Evolutionary conservation across 2,888 invertebrate species (phyloP).

Genomic region (Ophion slaviceki): DNA sequence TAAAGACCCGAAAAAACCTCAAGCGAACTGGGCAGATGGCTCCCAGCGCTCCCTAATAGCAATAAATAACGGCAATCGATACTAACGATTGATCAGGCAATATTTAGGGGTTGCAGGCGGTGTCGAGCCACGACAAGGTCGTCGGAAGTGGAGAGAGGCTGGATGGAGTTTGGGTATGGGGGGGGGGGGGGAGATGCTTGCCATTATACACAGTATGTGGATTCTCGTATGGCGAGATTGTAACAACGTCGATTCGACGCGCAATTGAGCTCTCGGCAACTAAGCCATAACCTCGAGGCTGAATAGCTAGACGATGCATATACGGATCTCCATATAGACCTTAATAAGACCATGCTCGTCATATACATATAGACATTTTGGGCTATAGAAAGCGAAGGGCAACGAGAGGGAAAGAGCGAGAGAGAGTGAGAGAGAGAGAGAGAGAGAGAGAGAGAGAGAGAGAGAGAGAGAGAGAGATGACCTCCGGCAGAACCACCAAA

Average conservation of each 20-base stretch:
- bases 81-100: slow-evolving; percentile 12
- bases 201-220: slow-evolving; percentile 47
- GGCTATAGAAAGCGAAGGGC: slow-evolving; percentile 7
- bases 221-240: slow-evolving; percentile 66
- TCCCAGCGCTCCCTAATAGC: not conserved
- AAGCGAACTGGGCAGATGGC: not conserved
- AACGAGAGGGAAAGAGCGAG: not conserved
- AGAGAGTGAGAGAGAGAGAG: not conserved
- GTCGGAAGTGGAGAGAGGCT: slow-evolving; percentile 25
- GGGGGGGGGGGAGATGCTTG: slow-evolving; percentile 34
- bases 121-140: slow-evolving; percentile 36
- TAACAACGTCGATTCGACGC: slow-evolving; percentile 78
- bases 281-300: slow-evolving; percentile 55
- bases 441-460: not conserved
- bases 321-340: slow-evolving; percentile 43
- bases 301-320: slow-evolving; percentile 60
- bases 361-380: slow-evolving; percentile 35
- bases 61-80: slow-evolving; percentile 21
- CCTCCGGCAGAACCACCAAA: slow-evolving; percentile 73
- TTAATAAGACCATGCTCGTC: slow-evolving; percentile 50
- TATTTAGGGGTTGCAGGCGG: slow-evolving; percentile 2
- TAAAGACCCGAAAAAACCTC: not conserved
- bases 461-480: slow-evolving; percentile 35
- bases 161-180: slow-evolving; percentile 9
- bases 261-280: slow-evolving; percentile 78